Evolutionary conservation across 2,113 vertebrate species (phyloP), one percentile per base, ranked within the genome.

Genomic region (Capricornis sumatraensis): DNA sequence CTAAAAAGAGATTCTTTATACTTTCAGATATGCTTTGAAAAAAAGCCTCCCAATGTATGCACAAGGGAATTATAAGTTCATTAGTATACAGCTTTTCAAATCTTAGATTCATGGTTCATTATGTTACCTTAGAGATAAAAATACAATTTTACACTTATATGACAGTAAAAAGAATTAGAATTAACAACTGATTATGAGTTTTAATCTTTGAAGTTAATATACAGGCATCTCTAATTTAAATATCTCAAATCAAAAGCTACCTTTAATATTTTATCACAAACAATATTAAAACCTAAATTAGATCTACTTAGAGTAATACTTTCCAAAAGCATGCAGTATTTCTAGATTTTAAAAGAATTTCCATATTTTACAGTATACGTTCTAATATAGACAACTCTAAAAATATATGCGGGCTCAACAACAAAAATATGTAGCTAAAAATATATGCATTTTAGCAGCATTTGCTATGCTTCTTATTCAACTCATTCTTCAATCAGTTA

Each of bases 201-300:
- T 94, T 95, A 96, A 97, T 98, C 98, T 97, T 96, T 98, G 45
- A 98, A 98, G 98, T 97, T 97, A 98, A 97, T 97, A 91, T 67
- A 91, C 28, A 96, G 71, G 74, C 60, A 98, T 60, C 55, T 93
- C 74, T 92, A 98, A 98, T 98, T 97, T 97, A 52, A 95, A 84
- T 96, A 97, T 92, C 95, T 92, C 93, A 98, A 95, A 93, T 87
- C 11, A 97, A 97, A 98, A 93, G 50, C 82, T 93, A 82, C 25
- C n/a, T 96, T 96, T 95, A 87, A 97, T 96, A 97, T 94, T 97
- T 90, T 95, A 97, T 82, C 60, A 47, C 33, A 98, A 97, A 96
- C 9, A 78, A 53, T 86, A 40, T 55, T 97, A 97, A 81, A 92
- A 52, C 91, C 40, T 64, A 97, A 92, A 21, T 45, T 91, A 89